Evolutionary conservation across 2,113 vertebrate genomes (phyloP).

Genomic region (Tragelaphus buxtoni): DNA sequence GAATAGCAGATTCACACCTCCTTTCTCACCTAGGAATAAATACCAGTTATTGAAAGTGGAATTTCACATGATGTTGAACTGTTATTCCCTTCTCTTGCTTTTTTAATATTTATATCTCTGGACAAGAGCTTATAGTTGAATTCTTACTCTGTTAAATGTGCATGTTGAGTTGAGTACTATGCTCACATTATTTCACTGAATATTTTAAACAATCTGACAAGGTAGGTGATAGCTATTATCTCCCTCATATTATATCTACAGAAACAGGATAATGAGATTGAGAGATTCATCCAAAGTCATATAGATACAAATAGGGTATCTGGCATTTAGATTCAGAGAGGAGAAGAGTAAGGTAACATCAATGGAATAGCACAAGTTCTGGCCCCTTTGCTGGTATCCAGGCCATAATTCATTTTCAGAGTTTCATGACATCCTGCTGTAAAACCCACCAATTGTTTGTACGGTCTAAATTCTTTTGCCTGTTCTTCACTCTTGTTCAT

Average conservation of each 20-base stretch:
- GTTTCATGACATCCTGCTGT: background rate
- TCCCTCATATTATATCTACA: background rate
- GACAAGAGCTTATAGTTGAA: background rate
- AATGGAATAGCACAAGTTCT: accelerated
- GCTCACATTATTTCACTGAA: background rate
- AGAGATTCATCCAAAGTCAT: background rate
- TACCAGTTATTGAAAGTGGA: slow-evolving; percentile 31
- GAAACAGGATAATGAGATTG: background rate
- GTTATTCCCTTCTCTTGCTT: slow-evolving; percentile 24
- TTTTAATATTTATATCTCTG: slow-evolving; percentile 16
- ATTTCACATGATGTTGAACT: slow-evolving; percentile 41
- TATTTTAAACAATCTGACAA: background rate
- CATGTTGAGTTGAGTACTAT: background rate
- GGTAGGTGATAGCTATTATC: background rate
- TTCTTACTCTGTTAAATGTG: background rate
- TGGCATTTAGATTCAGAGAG: background rate
- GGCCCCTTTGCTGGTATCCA: background rate
- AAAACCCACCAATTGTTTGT: background rate
- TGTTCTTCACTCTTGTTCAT: background rate
- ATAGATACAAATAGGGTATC: background rate
- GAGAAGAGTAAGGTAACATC: background rate
- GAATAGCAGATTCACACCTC: slow-evolving; percentile 35
- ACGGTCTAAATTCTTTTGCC: background rate
- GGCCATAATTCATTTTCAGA: background rate
- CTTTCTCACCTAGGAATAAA: slow-evolving; percentile 33